Evolutionary conservation across 2,113 vertebrate species (phyloP).

Genomic region (Hydrolagus affinis): DNA sequence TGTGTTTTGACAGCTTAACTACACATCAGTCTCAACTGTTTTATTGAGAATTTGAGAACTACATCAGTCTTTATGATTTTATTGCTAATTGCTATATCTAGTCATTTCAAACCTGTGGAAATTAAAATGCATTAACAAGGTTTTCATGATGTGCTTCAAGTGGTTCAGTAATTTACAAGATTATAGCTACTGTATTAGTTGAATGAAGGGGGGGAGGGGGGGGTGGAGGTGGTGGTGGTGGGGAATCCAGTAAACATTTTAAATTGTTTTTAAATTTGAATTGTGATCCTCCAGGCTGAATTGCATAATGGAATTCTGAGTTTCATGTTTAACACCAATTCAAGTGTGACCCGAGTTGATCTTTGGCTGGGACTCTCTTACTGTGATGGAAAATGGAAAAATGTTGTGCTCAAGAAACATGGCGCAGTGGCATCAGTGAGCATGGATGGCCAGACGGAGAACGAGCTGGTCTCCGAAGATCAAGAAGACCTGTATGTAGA

Average conservation of each 20-base stretch:
- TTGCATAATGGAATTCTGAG: constrained; percentile 69
- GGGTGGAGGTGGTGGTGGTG: no score
- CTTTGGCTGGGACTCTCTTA: constrained; percentile 73
- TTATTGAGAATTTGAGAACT: constrained; percentile 19
- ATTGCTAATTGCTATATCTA: constrained; percentile 21
- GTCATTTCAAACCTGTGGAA: constrained; percentile 24
- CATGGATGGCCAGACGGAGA: constrained; percentile 59
- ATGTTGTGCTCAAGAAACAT: constrained; percentile 57
- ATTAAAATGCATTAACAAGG: constrained; percentile 26
- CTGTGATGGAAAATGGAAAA: constrained; percentile 78
- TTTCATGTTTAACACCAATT: constrained; percentile 55
- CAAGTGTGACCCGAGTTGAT: constrained; percentile 54
- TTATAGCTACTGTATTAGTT: constrained; percentile 15
- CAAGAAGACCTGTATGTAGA: constrained; percentile 52
- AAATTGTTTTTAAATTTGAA: constrained; percentile 11
- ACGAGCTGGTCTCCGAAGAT: constrained; percentile 31
- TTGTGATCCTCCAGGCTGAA: constrained; percentile 54
- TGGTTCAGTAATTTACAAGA: constrained; percentile 18
- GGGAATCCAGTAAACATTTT: neutral
- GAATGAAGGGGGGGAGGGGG: neutral
- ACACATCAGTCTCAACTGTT: neutral
- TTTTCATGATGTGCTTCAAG: constrained; percentile 21
- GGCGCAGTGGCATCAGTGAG: constrained; percentile 50
- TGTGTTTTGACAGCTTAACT: neutral
- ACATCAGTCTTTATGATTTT: constrained; percentile 21